These are phyloP conservation scores for Coendou prehensilis DNA, from an alignment of 2,797 vertebrate species.

Conservation along the genomic window DNA sequence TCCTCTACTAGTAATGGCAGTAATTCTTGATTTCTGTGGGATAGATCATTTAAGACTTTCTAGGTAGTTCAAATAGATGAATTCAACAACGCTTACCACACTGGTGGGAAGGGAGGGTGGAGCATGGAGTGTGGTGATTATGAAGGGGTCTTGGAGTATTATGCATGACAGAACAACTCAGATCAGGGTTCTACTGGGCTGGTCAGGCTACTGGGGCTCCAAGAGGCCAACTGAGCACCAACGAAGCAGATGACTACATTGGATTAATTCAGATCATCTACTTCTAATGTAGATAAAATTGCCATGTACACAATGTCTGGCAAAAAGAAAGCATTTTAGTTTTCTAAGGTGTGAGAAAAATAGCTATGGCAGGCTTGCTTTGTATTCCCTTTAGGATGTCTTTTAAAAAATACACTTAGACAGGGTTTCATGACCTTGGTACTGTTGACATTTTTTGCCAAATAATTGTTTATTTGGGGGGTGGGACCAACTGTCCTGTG, in stretches of 20 bases:
- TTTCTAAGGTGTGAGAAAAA: background rate
- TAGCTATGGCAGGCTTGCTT: background rate
- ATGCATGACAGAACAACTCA: background rate
- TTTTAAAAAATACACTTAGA: background rate
- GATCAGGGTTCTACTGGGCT: background rate
- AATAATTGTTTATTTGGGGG: background rate
- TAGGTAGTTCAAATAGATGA: background rate
- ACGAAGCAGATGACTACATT: background rate
- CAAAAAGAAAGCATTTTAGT: background rate
- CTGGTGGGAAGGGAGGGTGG: background rate
- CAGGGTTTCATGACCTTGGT: background rate
- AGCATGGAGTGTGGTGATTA: background rate
- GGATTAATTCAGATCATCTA: background rate
- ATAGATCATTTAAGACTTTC: background rate
- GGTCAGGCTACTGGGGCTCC: background rate
- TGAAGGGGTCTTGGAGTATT: background rate
- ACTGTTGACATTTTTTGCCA: background rate
- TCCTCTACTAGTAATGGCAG: background rate
- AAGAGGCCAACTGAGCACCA: background rate
- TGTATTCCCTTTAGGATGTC: background rate
- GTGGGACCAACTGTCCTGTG: background rate
- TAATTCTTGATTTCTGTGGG: conserved; percentile 59
- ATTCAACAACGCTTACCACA: background rate
- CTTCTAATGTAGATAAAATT: background rate
- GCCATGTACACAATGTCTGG: too few relatives aligned